phyloP scores from a whole-genome alignment of 2,113 vertebrate genomes.

The Symphodus melops region DNA sequence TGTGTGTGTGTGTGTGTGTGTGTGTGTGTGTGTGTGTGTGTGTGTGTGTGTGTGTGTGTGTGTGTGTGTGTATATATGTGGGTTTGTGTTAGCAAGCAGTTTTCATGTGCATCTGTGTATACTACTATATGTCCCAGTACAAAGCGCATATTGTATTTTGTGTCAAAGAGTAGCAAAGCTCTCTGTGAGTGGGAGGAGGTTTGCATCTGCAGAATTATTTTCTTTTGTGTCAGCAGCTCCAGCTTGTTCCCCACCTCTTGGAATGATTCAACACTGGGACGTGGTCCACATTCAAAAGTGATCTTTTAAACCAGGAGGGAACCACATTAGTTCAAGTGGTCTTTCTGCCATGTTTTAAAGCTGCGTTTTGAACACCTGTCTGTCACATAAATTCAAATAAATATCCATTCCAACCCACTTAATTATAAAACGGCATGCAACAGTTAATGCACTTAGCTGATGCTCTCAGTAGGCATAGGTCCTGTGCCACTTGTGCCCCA shows the following conservation, averaged over 20 bases:
- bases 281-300: slow-evolving; percentile 51
- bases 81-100: slow-evolving; percentile 28
- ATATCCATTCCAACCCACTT: background rate
- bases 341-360: slow-evolving; percentile 17
- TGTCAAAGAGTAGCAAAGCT: slow-evolving; percentile 65
- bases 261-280: slow-evolving; percentile 53
- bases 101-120: slow-evolving; percentile 50
- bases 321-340: slow-evolving; percentile 33
- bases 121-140: slow-evolving; percentile 57
- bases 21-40: too few relatives aligned
- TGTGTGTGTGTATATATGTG: background rate
- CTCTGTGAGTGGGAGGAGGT: slow-evolving; percentile 60
- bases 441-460: slow-evolving; percentile 12
- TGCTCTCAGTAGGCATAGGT: background rate
- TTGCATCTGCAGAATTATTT: slow-evolving; percentile 66
- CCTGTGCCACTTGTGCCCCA: background rate
- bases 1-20: background rate
- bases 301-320: slow-evolving; percentile 53
- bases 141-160: slow-evolving; percentile 73
- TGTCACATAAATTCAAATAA: slow-evolving; percentile 30
- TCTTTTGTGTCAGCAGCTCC: slow-evolving; percentile 64
- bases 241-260: slow-evolving; percentile 48
- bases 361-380: slow-evolving; percentile 51
- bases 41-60: too few relatives aligned
- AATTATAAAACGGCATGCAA: background rate